Conservation (phyloP, 2,888 invertebrate genomes). For the Caradrina kadenii region DNA sequence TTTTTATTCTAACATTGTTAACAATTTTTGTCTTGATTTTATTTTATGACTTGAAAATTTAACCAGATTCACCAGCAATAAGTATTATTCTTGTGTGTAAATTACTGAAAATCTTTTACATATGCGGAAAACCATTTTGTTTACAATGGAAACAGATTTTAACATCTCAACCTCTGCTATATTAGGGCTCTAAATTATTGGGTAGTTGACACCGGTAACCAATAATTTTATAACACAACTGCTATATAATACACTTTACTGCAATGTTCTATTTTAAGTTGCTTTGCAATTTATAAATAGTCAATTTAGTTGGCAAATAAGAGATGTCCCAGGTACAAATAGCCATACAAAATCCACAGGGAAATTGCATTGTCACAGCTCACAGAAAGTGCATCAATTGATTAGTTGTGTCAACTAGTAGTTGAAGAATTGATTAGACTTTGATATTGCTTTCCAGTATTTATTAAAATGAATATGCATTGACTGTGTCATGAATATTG, state of each 20-base stretch:
- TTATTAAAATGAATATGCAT: constrained; percentile 30
- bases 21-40: too few species aligned
- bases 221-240: too few species aligned
- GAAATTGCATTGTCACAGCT: too few species aligned
- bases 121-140: not conserved
- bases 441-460: constrained; percentile 4
- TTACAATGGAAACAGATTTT: not conserved
- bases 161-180: not conserved
- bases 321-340: too few species aligned
- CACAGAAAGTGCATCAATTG: too few species aligned
- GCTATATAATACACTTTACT: too few species aligned
- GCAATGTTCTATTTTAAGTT: too few species aligned
- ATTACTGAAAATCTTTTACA: not conserved
- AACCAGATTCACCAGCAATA: not conserved
- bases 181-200: not conserved
- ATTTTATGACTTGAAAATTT: not conserved
- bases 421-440: not conserved
- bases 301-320: too few species aligned
- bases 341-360: too few species aligned
- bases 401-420: too few species aligned
- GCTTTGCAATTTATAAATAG: too few species aligned
- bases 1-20: not conserved
- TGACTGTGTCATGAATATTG: constrained; percentile 4
- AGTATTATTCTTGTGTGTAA: not conserved
- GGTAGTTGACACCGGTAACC: too few species aligned